These are phyloP conservation scores for Mobula birostris DNA, from an alignment of 2,113 vertebrate genomes.

Conservation along the genomic window DNA sequence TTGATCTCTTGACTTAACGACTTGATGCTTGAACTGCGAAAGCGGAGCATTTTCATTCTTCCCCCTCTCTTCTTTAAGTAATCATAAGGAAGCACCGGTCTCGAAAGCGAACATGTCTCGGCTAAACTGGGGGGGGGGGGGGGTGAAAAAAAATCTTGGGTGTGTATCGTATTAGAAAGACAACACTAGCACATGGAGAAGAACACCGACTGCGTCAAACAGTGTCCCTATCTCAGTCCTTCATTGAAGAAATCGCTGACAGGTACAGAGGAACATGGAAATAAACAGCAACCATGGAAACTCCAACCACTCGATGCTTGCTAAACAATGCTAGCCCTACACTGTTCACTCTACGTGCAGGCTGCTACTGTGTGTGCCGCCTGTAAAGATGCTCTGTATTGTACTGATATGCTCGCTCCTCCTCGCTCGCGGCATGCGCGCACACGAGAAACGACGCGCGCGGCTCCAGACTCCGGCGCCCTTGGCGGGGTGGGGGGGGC, in stretches of 20 bases:
- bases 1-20: constrained; percentile 80
- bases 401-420: background rate
- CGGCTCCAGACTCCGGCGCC: background rate
- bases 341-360: no score
- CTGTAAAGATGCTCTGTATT: background rate
- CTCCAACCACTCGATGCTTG: background rate
- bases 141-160: background rate
- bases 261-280: background rate
- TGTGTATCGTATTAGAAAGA: constrained; percentile 29
- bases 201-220: constrained; percentile 20
- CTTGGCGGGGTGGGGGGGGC: no score
- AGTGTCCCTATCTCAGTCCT: background rate
- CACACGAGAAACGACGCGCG: background rate
- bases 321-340: background rate
- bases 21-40: constrained; percentile 84
- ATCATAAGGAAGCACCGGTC: constrained; percentile 41
- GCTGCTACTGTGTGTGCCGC: no score
- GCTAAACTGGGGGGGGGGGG: constrained; percentile 45
- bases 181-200: constrained; percentile 30
- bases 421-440: background rate
- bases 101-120: constrained; percentile 45
- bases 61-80: constrained; percentile 40
- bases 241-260: constrained; percentile 8
- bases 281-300: background rate
- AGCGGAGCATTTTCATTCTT: constrained; percentile 87